Percentiles rank a stretch among this genome's conserved stretches.
Conservation (phyloP, 2,113 vertebrate species). For the Hystrix cristata region DNA sequence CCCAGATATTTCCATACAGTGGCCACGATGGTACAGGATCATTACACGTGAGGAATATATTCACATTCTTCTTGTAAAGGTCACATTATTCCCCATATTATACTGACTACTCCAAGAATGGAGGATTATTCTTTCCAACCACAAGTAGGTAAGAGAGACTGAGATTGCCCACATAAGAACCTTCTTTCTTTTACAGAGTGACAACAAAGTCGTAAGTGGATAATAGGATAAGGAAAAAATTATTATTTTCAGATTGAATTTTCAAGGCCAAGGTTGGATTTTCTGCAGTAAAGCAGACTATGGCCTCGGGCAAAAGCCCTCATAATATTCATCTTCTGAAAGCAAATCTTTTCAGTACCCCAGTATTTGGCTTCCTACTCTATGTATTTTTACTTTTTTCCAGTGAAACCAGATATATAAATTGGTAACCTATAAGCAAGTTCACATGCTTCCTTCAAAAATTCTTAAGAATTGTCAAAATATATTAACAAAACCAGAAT, state of each 20-base stretch:
- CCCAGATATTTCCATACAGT: neutral
- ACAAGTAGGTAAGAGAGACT: neutral
- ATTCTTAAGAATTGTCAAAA: neutral
- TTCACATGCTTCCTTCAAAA: neutral
- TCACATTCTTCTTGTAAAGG: neutral
- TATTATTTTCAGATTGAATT: constrained; percentile 40
- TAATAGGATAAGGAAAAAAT: neutral
- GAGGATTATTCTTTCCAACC: neutral
- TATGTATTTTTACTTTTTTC: neutral
- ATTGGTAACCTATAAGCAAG: neutral
- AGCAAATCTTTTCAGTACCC: neutral
- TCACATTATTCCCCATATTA: neutral
- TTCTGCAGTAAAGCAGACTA: neutral
- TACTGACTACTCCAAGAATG: neutral
- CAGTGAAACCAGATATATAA: neutral
- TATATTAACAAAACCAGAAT: neutral
- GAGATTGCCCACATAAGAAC: neutral
- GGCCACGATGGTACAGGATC: neutral
- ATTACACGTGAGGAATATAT: too few species aligned
- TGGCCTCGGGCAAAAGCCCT: neutral
- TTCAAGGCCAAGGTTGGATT: constrained; percentile 8
- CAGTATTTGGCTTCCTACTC: neutral
- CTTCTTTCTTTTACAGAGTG: neutral
- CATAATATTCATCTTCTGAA: neutral
- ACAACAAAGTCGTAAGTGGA: neutral